These are phyloP conservation scores for Heteractis magnifica DNA, from an alignment of 92 coral and sea anemone species.

Conservation along the genomic window DNA sequence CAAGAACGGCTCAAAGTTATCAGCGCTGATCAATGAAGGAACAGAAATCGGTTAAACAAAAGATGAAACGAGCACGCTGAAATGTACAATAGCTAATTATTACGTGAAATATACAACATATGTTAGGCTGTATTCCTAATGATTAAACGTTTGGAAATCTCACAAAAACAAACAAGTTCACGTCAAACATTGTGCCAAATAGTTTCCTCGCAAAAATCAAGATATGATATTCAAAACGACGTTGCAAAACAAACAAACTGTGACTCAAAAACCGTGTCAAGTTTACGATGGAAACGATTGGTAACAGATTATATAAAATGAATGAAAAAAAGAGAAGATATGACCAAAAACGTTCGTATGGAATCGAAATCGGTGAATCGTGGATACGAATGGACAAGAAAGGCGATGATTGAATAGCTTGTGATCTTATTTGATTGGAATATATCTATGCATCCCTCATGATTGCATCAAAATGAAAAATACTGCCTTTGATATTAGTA, in stretches of 20 bases:
- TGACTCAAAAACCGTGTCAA: conserved; percentile 1
- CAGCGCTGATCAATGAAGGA: conserved; percentile 72
- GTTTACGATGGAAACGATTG: neutral
- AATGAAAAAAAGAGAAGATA: conserved; percentile 5
- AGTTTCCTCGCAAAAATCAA: neutral
- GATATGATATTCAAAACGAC: neutral
- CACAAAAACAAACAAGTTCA: conserved; percentile 21
- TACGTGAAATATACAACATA: conserved; percentile 11
- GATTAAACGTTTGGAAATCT: neutral
- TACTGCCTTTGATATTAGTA: neutral
- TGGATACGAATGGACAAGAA: conserved; percentile 2
- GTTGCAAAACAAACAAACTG: conserved; percentile 21
- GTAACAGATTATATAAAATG: conserved; percentile 10
- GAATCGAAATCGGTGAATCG: conserved; percentile 12
- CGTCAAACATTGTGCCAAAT: conserved; percentile 6
- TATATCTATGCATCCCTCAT: neutral
- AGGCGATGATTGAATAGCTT: neutral
- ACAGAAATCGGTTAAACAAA: conserved; percentile 26
- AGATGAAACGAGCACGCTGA: conserved; percentile 11
- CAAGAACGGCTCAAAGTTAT: conserved; percentile 88
- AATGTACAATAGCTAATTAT: conserved; percentile 22
- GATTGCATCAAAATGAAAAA: neutral
- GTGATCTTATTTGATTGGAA: conserved; percentile 39
- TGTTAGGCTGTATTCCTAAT: neutral
- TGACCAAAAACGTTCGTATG: neutral